phyloP scores from a whole-genome alignment of 2,888 invertebrate genomes.

The Argyresthia albistria region DNA sequence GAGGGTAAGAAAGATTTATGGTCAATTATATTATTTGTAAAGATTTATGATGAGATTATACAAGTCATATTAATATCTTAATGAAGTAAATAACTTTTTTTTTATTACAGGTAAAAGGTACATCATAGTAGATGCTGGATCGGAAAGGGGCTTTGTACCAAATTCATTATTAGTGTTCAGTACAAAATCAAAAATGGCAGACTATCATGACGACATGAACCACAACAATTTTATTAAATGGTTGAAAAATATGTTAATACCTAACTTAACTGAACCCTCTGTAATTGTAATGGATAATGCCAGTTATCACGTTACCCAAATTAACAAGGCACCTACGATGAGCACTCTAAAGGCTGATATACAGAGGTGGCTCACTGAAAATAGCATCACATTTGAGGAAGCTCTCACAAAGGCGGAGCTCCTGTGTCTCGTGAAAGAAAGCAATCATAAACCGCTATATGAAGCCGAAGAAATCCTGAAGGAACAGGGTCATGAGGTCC shows the following conservation, averaged over 20 bases:
- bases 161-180: background rate
- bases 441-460: constrained; percentile 12
- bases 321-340: no score
- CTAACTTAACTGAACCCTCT: constrained; percentile 5
- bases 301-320: no score
- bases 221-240: background rate
- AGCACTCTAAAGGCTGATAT: no score
- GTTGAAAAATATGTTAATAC: background rate
- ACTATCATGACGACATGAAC: background rate
- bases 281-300: no score
- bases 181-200: background rate
- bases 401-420: constrained; percentile 13
- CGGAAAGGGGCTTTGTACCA: background rate
- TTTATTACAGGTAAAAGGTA: no score
- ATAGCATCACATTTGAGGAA: constrained; percentile 14
- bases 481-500: constrained; percentile 13
- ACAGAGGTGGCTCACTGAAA: no score
- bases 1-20: no score
- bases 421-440: constrained; percentile 12
- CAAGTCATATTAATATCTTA: no score
- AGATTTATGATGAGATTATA: no score
- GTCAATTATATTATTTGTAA: no score
- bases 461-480: constrained; percentile 13
- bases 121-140: no score
- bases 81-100: no score